Evolutionary conservation across 1,140 invertebrate species (phyloP).

Genomic region (Trichonephila inaurata): DNA sequence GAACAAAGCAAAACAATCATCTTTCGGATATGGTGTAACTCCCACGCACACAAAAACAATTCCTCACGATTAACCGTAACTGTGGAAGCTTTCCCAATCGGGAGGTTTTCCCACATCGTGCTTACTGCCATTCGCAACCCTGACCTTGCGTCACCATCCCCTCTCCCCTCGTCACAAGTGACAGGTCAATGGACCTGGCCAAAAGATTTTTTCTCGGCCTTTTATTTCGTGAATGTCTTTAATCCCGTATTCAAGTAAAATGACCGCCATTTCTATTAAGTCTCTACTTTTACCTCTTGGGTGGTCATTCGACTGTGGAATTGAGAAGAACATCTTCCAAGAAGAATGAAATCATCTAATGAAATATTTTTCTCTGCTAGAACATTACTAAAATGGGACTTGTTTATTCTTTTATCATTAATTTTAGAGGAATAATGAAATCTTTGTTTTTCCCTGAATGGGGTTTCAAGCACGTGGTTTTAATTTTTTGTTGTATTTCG

Average conservation of each 20-base stretch:
- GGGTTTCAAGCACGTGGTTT: no score
- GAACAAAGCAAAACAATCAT: not conserved
- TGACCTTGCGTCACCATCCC: constrained; percentile 28
- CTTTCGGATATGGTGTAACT: not conserved
- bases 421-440: no score
- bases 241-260: not conserved
- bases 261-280: not conserved
- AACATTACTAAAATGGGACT: no score
- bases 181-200: constrained; percentile 49
- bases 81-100: constrained; percentile 12
- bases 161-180: not conserved
- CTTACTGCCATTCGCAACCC: constrained; percentile 5
- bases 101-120: constrained; percentile 17
- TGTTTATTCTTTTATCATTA: no score
- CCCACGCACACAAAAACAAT: not conserved
- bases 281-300: not conserved
- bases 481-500: no score
- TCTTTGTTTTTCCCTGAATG: no score
- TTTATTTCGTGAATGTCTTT: not conserved
- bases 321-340: not conserved
- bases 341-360: not conserved
- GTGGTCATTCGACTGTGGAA: constrained; percentile 6
- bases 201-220: not conserved
- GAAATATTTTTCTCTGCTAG: no score
- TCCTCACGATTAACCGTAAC: constrained; percentile 41